Base-by-base conservation (phyloP, 2,888 invertebrate genomes). In the Tipula helvola region DNA sequence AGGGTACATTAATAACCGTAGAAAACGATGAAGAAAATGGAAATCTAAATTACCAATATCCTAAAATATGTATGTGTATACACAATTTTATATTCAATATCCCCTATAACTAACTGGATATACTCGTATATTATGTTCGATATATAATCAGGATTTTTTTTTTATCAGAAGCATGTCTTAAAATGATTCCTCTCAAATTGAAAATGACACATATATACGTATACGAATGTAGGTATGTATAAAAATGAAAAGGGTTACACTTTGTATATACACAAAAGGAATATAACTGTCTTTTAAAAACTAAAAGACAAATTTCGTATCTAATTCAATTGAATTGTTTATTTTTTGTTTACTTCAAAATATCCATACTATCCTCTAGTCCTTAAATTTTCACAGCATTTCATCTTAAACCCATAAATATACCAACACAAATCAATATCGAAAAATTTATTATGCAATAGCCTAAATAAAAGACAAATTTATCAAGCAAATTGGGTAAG, bases 1-100 rank as follows among this genome's bases (percentile, higher is more conserved):
- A 28, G 71, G 71, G 28, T 71, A 52, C 16, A 71, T 71, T 71
- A 71, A 71, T 28, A 71, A 71, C 18, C 18, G 10, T 28, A 18
- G 28, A 71, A 28, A 12, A 28, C 10, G 13, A 71, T 8, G 28
- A 71, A 71, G 71, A 28, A 18, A 28, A 71, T 71, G 71, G 71
- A 71, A 71, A 71, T 71, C 71, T 71, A 71, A 71, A 71, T 71
- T 71, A 71, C 71, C 71, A 71, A 71, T 71, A 71, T 71, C 71
- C 71, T 71, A 71, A 18, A 71, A 71, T 71, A 52, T n/a, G n/a
- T 52, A 12, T 71, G 28, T 71, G 10, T 12, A 71, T 28, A 71
- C 18, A 71, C 28, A 71, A 71, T 71, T 28, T 7, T 71, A 71
- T 71, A 71, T 71, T 71, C 71, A 71, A 71, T 71, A 28, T 71